Evolutionary conservation across 1,140 invertebrate genomes (phyloP).

Genomic region (Helicoverpa zea): DNA sequence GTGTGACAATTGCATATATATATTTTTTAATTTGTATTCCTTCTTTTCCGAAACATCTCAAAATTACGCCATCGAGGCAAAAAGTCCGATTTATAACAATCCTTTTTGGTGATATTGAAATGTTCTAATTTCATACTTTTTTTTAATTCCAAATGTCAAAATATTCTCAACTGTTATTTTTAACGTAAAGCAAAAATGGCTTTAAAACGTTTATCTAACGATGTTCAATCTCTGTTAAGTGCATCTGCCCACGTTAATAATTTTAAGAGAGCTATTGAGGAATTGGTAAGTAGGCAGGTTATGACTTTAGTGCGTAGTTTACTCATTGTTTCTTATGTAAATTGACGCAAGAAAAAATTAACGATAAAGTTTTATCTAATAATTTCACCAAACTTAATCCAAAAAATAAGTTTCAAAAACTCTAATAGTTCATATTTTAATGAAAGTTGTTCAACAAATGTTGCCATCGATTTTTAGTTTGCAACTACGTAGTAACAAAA

Average conservation of each 20-base stretch:
- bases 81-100: neutral
- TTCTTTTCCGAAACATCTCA: neutral
- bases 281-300: conserved; percentile 67
- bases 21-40: neutral
- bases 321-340: neutral
- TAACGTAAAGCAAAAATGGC: conserved; percentile 57
- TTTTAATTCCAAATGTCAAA: conserved; percentile 14
- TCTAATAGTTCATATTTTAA: too few species aligned
- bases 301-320: neutral
- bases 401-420: too few species aligned
- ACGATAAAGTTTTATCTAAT: too few species aligned
- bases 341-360: neutral
- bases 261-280: conserved; percentile 71
- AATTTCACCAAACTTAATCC: too few species aligned
- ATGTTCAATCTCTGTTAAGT: conserved; percentile 68
- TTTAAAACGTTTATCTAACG: conserved; percentile 67
- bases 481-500: neutral
- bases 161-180: conserved; percentile 4
- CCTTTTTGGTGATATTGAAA: neutral
- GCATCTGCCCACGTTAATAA: conserved; percentile 66
- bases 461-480: neutral
- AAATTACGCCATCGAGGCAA: neutral
- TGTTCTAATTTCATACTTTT: neutral
- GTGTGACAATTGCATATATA: neutral
- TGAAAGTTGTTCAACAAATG: neutral